These are phyloP conservation scores for Netelia virgata DNA, from an alignment of 2,888 invertebrate genomes.

Conservation along the genomic window DNA sequence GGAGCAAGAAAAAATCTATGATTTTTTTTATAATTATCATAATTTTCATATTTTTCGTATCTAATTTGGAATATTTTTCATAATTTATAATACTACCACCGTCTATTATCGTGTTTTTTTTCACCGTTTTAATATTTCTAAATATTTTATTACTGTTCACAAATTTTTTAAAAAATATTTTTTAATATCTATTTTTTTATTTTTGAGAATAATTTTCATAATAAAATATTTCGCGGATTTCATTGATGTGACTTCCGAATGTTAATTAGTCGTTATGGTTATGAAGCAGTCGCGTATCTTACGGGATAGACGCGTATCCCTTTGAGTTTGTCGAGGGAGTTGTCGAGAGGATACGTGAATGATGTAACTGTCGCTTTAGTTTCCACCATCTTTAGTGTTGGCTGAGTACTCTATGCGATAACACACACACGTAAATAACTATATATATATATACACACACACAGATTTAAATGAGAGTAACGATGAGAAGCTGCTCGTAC, in stretches of 20 bases:
- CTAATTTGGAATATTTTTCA: too few relatives aligned
- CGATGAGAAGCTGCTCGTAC: slow-evolving; percentile 14
- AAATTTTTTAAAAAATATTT: too few relatives aligned
- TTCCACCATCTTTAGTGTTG: slow-evolving; percentile 31
- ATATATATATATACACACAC: too few relatives aligned
- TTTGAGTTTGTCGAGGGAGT: slow-evolving; percentile 25
- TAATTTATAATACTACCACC: too few relatives aligned
- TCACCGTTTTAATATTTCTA: too few relatives aligned
- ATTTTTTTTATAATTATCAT: too few relatives aligned
- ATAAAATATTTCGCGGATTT: background rate
- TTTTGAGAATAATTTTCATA: too few relatives aligned
- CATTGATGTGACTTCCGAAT: background rate
- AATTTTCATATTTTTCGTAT: too few relatives aligned
- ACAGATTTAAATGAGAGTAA: background rate
- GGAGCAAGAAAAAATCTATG: too few relatives aligned
- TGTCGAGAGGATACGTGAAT: slow-evolving; percentile 9
- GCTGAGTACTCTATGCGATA: slow-evolving; percentile 15
- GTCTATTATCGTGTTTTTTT: too few relatives aligned
- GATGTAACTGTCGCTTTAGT: slow-evolving; percentile 28
- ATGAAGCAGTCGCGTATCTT: background rate
- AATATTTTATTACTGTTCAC: too few relatives aligned
- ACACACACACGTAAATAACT: background rate
- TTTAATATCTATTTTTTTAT: too few relatives aligned
- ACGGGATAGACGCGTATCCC: slow-evolving; percentile 22
- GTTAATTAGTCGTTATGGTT: background rate